These are phyloP conservation scores for Zeus faber DNA, from an alignment of 2,113 vertebrate species.

Conservation along the genomic window DNA sequence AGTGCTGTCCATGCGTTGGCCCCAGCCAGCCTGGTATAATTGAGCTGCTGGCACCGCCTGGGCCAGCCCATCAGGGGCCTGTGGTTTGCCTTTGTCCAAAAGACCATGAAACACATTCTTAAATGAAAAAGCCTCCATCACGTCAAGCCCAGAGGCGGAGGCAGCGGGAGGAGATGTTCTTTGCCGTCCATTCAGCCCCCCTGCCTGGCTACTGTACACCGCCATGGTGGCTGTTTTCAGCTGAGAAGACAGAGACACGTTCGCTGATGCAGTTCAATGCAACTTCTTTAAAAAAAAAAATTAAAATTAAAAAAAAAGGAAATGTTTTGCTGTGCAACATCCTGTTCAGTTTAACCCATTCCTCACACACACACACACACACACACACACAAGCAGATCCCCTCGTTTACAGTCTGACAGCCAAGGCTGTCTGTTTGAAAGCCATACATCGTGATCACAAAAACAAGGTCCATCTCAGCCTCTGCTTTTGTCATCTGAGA, in stretches of 20 bases:
- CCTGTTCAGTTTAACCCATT: conserved; percentile 40
- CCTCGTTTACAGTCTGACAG: conserved; percentile 18
- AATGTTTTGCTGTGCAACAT: conserved; percentile 37
- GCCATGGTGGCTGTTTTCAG: conserved; percentile 21
- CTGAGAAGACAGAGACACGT: not conserved
- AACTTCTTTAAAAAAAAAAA: conserved; percentile 11
- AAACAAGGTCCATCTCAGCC: conserved; percentile 20
- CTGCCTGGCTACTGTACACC: not conserved
- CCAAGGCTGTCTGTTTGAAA: conserved; percentile 9
- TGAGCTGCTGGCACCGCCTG: conserved; percentile 48
- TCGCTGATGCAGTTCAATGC: conserved; percentile 1
- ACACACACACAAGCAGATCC: conserved; percentile 2
- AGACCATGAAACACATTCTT: conserved; percentile 39
- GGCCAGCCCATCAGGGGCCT: conserved; percentile 38
- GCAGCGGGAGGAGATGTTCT: conserved; percentile 19
- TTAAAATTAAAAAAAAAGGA: conserved; percentile 13
- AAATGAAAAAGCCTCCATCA: conserved; percentile 46
- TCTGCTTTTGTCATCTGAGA: conserved; percentile 12
- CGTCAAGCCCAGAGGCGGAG: conserved; percentile 9
- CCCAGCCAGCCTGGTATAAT: conserved; percentile 32
- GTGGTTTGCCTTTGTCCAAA: conserved; percentile 41
- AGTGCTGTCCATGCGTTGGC: conserved; percentile 32
- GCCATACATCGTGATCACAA: conserved; percentile 24
- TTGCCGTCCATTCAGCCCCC: conserved; percentile 27
- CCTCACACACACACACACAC: not conserved